These are phyloP conservation scores for Palythoa grandiflora DNA, from an alignment of 92 coral and sea anemone species.

Conservation along the genomic window DNA sequence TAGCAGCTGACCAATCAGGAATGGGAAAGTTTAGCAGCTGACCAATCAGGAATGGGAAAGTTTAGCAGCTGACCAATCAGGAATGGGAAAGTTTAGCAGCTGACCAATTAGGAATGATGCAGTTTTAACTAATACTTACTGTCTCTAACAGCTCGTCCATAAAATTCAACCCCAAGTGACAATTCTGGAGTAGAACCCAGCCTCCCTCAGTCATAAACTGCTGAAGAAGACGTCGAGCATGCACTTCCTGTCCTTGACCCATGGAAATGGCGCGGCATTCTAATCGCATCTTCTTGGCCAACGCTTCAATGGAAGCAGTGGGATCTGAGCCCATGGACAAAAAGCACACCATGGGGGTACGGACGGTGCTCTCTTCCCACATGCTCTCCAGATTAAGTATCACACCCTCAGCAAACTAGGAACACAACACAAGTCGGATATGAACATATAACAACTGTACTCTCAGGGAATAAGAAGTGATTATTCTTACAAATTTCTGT, in stretches of 20 bases:
- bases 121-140: conserved; percentile 54
- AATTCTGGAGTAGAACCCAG: conserved; percentile 98
- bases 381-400: conserved; percentile 90
- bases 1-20: neutral
- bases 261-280: conserved; percentile 99
- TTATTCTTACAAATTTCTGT: no score
- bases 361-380: conserved; percentile 97
- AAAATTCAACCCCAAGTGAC: conserved; percentile 96
- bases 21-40: neutral
- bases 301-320: conserved; percentile 93
- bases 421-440: neutral
- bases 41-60: neutral
- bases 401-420: conserved; percentile 93
- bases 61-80: neutral
- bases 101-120: neutral
- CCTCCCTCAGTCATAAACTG: conserved; percentile 99
- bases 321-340: conserved; percentile 99
- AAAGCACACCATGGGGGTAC: conserved; percentile 97
- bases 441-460: neutral
- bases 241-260: conserved; percentile 99
- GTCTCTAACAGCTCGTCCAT: conserved; percentile 97
- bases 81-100: neutral
- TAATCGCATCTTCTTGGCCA: conserved; percentile 92
- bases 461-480: no score
- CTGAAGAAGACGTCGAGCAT: conserved; percentile 91